Evolutionary conservation across 2,797 vertebrate genomes (phyloP), one percentile per base, ranked within the genome.

Genomic region (Lateolabrax maculatus): DNA sequence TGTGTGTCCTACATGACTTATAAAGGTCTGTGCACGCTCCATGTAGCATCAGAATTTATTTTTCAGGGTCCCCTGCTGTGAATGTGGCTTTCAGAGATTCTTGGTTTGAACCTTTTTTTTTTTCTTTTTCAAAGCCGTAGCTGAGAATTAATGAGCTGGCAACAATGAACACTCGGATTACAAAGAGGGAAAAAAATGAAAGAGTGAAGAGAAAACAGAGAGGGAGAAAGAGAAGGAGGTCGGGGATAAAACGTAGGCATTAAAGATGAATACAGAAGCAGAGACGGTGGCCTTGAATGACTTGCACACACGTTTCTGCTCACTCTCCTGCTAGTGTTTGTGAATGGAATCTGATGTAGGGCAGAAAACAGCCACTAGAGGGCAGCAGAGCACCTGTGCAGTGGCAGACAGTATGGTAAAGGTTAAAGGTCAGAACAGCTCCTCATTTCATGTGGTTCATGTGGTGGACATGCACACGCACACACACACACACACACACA

Each of bases 301-400:
- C 39, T 52, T 25, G 23, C 36, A 46, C 19, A 46, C 51, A 29
- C 70, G 41, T 29, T 19, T 36, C 51, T 41, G 57, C 44, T 31
- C 41, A 60, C 56, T 34, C 48, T 48, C 7, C 4, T 23, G 7
- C 21, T 10, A 0, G 1, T 18, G 6, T 80, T 80, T 83, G 36
- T 75, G 65, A 85, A 80, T 82, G 79, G 27, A 71, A 46, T 19
- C 0, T 0, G 44, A 0, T 71, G 74, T 64, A 84, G 39, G 25
- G 56, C 0, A 46, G 1, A 56, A 9, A 19, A 0, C 1, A 0
- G 43, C 72, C 94, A 92, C 90, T 75, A 93, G 94, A 87, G 93
- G 90, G 90, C 78, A 88, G 85, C 77, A 94, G 76, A 84, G 84
- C 21, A 87, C 80, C 37, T 79, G 67, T 48, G 67, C 58, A 53